Conservation (phyloP, 2,888 invertebrate genomes). For the Caenorhabditis becei region DNA sequence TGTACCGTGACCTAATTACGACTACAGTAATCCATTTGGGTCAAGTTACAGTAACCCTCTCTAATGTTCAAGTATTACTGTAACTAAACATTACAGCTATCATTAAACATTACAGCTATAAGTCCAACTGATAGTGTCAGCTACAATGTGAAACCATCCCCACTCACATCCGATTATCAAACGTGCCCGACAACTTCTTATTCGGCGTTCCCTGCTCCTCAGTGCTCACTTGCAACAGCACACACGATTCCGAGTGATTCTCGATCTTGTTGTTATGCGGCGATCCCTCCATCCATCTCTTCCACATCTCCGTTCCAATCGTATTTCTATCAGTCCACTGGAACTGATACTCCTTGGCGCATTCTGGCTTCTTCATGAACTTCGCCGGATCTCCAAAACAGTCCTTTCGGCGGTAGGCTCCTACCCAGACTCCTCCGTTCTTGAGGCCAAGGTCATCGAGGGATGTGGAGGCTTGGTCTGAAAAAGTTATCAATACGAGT, state of each 20-base stretch:
- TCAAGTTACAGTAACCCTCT: no score
- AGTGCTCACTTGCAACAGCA: conserved; percentile 38
- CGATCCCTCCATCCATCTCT: conserved; percentile 35
- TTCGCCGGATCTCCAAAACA: conserved; percentile 10
- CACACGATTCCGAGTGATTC: conserved; percentile 25
- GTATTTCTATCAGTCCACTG: conserved; percentile 48
- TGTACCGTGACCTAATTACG: no score
- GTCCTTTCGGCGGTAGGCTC: conserved; percentile 37
- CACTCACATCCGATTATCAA: conserved; percentile 43
- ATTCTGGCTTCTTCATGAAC: conserved; percentile 12
- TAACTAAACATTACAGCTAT: no score
- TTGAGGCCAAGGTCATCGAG: background rate
- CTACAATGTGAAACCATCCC: no score
- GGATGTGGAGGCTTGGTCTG: conserved; percentile 10
- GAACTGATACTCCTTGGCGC: conserved; percentile 18
- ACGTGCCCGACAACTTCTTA: conserved; percentile 13
- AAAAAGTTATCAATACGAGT: background rate
- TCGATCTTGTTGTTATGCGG: conserved; percentile 36
- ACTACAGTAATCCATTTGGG: background rate
- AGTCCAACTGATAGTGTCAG: no score
- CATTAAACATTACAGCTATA: no score
- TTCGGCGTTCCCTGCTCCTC: conserved; percentile 7
- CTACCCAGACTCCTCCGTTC: conserved; percentile 44
- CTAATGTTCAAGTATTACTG: no score
- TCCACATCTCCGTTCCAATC: conserved; percentile 15